A percentile compares a stretch with the other conserved stretches of the same genome.
These are phyloP conservation scores for Hydrocynus forskahlii DNA, from an alignment of 2,797 vertebrate genomes.

Conservation along the genomic window DNA sequence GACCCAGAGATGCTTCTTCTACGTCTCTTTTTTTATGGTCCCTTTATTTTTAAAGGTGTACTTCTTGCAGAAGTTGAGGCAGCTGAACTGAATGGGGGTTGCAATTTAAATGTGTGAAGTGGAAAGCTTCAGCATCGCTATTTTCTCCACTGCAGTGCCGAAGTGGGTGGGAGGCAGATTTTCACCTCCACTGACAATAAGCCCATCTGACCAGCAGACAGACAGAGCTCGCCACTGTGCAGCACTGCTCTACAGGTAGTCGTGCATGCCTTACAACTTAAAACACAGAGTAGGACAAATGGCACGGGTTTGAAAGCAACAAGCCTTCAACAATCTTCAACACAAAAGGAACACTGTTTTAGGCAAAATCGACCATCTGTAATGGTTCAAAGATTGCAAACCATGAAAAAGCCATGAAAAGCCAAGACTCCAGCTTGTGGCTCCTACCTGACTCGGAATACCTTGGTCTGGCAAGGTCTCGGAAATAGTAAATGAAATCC, in stretches of 20 bases:
- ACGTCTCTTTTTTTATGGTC: too few relatives aligned
- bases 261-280: not conserved
- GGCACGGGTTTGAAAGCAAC: not conserved
- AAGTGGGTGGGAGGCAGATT: not conserved
- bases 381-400: not conserved
- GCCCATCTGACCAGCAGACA: not conserved
- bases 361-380: not conserved
- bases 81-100: too few relatives aligned
- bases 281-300: not conserved
- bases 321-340: not conserved
- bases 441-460: conserved; percentile 90
- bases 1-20: too few relatives aligned
- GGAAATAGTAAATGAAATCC: conserved; percentile 96
- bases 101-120: not conserved
- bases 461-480: conserved; percentile 91
- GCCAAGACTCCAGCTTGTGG: conserved; percentile 11
- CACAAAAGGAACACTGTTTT: too few relatives aligned
- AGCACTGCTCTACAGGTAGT: conserved; percentile 34
- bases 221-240: not conserved
- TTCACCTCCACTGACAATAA: not conserved
- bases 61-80: not conserved
- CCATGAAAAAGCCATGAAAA: not conserved
- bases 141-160: conserved; percentile 17
- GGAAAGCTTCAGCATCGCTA: not conserved
- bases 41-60: not conserved